Evolutionary conservation across 1,140 invertebrate species (phyloP), one percentile per base, ranked within the genome.

Genomic region (Tenebrio molitor): DNA sequence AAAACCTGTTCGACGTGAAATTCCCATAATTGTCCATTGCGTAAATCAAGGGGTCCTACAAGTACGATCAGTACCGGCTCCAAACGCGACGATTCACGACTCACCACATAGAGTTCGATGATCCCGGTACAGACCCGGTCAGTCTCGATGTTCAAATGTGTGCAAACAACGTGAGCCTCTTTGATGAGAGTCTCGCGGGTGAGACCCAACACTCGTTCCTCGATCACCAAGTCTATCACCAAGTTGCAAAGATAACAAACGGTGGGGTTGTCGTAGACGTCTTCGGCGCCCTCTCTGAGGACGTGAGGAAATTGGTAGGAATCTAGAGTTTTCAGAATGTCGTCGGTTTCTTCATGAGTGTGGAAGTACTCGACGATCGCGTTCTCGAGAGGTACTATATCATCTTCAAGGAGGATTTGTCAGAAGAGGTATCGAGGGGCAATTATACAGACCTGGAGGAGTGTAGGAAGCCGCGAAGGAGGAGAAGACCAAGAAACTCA

Each of bases 111-210:
- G 1, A 86, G 76, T 36, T 84, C 82, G 3, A 91, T 75, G 5
- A 86, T 73, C 19, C 90, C 89, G 8, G 76, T 71, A 73, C 91
- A 92, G n/a, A 91, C 87, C 65, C 74, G 77, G 6, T 84, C 77
- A 0, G 82, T 84, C 77, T 89, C 84, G 4, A 91, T 82, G 5
- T 87, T 84, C 0, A 91, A 72, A 2, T 82, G 44, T 1, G 76
- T 76, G 66, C 91, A 91, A 1, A 90, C 80, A n/a, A 79, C 80
- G 2, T 62, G 68, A 12, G 76, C 44, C 65, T 68, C 53, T 6
- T 58, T 29, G 1, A 73, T 69, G 5, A 79, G 36, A 0, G 68
- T 41, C 15, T 77, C 72, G 3, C 41, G 15, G 19, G 72, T 63
- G 1, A 65, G 6, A 16, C 70, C 68, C n/a, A 64, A 19, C 34